Conservation (phyloP, 2,797 vertebrate species). For the Pachyuromys duprasi region DNA sequence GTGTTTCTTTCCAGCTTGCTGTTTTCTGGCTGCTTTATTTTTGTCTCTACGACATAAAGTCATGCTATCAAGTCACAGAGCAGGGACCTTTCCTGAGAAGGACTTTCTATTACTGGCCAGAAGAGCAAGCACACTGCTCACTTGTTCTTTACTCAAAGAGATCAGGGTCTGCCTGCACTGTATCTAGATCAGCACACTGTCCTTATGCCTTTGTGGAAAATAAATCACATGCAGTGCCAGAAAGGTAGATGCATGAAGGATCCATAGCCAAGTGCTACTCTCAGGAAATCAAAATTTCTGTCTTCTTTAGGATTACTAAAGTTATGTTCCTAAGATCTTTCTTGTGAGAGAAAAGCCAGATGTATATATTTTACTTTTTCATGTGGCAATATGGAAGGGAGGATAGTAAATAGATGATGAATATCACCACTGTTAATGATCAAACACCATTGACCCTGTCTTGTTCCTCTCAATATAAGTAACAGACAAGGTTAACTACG, state of each 20-base stretch:
- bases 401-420: background rate
- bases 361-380: slow-evolving; percentile 13
- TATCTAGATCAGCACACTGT: background rate
- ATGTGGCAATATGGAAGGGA: background rate
- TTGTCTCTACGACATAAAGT: background rate
- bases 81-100: background rate
- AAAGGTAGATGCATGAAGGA: background rate
- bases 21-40: background rate
- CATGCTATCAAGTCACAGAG: background rate
- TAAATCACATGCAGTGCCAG: background rate
- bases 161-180: background rate
- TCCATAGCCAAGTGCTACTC: background rate
- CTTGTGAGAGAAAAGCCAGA: background rate
- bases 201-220: background rate
- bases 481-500: background rate
- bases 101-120: background rate
- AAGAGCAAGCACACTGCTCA: background rate
- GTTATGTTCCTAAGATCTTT: background rate
- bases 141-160: background rate
- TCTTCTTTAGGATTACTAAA: background rate
- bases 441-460: background rate
- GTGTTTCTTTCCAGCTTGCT: background rate
- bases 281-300: background rate
- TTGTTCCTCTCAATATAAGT: background rate
- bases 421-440: background rate